Evolutionary conservation across 2,113 vertebrate species (phyloP).

Genomic region (Rhea pennata): DNA sequence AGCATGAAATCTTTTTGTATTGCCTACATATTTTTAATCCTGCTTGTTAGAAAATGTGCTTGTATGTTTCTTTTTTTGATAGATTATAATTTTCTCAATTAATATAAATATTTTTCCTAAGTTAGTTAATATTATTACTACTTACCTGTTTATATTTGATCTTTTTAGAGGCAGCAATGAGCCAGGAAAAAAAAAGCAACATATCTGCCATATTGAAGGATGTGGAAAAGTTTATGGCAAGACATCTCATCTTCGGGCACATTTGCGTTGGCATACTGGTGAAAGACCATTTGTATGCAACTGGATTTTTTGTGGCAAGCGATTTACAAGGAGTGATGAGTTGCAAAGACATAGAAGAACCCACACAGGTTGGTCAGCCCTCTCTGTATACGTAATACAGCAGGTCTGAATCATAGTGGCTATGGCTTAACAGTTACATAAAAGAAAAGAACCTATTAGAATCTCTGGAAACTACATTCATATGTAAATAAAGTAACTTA

Average conservation of each 20-base stretch:
- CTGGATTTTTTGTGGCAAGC: constrained; percentile 98
- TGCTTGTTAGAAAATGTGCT: neutral
- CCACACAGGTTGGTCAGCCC: constrained; percentile 86
- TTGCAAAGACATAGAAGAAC: constrained; percentile 97
- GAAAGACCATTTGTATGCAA: constrained; percentile 98
- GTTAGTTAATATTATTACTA: neutral
- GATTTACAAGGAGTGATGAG: constrained; percentile 97
- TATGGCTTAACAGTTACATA: neutral
- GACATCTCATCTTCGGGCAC: constrained; percentile 96
- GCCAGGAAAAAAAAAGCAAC: constrained; percentile 98
- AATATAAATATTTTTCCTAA: neutral
- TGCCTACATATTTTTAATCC: neutral
- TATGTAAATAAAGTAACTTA: neutral
- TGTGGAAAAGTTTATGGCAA: constrained; percentile 99
- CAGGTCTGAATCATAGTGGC: neutral
- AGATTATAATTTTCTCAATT: neutral
- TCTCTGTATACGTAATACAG: neutral
- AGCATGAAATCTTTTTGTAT: neutral
- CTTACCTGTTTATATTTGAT: constrained; percentile 29
- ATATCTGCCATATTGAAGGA: constrained; percentile 98
- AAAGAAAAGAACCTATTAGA: neutral
- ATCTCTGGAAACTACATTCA: neutral
- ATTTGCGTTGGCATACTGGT: constrained; percentile 98
- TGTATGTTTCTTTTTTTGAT: neutral
- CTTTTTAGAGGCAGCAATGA: constrained; percentile 89